phyloP scores from a whole-genome alignment of 2,888 invertebrate genomes.

The Adelognathus sp. region DNA sequence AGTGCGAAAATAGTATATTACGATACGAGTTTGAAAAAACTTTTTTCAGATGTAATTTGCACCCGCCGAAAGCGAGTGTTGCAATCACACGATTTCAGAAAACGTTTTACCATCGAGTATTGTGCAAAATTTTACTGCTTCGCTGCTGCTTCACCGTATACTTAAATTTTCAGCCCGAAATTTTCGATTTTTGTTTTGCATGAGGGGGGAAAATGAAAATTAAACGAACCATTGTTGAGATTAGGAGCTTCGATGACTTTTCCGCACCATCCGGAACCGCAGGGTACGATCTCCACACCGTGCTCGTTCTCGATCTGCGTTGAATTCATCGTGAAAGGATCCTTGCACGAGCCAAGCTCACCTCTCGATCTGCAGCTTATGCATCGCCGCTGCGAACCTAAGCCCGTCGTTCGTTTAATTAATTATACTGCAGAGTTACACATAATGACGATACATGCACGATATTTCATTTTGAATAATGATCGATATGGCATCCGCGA shows the following conservation, averaged over 20 bases:
- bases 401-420: conserved; percentile 16
- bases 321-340: conserved; percentile 91
- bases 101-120: too few species aligned
- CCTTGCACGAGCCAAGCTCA: conserved; percentile 93
- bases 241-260: conserved; percentile 93
- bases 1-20: too few species aligned
- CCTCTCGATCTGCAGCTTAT: conserved; percentile 93
- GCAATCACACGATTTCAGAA: too few species aligned
- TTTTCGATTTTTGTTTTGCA: not conserved
- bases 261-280: conserved; percentile 96
- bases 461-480: not conserved
- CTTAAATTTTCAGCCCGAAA: too few species aligned
- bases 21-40: too few species aligned
- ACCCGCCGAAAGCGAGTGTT: too few species aligned
- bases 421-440: conserved; percentile 12
- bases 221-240: conserved; percentile 86
- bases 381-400: conserved; percentile 89
- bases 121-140: too few species aligned
- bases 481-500: not conserved
- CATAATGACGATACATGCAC: not conserved
- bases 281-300: conserved; percentile 90
- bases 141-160: too few species aligned
- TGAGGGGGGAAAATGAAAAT: not conserved
- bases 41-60: too few species aligned
- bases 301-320: conserved; percentile 88